Conservation (phyloP, 1,140 invertebrate species). For the Lucilia cuprina region DNA sequence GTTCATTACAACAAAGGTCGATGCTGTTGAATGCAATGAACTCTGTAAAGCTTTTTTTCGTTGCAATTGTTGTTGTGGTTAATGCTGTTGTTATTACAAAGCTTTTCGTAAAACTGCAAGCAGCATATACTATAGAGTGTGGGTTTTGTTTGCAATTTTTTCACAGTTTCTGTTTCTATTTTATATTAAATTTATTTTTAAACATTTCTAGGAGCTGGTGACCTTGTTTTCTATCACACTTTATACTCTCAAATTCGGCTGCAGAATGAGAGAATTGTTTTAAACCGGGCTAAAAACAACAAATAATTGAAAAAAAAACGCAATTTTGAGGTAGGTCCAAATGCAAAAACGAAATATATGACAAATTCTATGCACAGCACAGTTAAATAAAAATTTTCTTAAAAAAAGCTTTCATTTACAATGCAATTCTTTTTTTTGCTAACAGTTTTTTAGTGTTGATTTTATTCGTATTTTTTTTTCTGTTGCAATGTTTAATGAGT, state of each 20-base stretch:
- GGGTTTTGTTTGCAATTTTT: neutral
- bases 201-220: slow-evolving; percentile 23
- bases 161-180: neutral
- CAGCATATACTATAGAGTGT: neutral
- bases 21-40: neutral
- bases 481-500: slow-evolving; percentile 21
- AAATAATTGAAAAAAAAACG: no score
- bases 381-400: neutral
- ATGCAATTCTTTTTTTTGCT: neutral
- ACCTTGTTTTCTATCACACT: slow-evolving; percentile 19
- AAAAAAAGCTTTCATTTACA: slow-evolving; percentile 24
- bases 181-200: slow-evolving; percentile 17
- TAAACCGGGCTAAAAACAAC: neutral
- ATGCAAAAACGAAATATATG: no score
- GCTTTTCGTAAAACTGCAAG: neutral
- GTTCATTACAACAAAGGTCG: neutral
- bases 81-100: neutral
- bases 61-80: no score
- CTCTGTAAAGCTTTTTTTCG: neutral
- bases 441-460: neutral
- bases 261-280: neutral
- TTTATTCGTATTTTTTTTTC: neutral
- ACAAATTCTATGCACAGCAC: neutral
- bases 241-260: neutral
- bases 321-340: no score